phyloP scores from a whole-genome alignment of 1,140 invertebrate genomes.

The Neodiprion fabricii region DNA sequence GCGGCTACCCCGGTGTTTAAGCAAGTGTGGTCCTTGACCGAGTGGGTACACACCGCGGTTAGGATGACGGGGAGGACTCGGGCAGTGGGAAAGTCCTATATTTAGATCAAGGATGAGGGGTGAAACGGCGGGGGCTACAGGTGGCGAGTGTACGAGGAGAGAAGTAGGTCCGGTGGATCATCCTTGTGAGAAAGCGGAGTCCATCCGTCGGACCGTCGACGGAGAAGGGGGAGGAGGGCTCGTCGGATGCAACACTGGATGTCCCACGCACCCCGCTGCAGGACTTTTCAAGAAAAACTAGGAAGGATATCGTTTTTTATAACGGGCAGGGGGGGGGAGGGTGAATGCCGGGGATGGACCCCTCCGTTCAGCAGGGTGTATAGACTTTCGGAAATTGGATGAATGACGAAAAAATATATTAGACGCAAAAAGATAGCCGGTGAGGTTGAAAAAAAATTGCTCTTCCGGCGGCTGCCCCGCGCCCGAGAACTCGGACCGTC shows the following conservation, averaged over 20 bases:
- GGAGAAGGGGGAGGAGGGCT: not conserved
- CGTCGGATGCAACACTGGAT: conserved; percentile 30
- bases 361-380: not conserved
- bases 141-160: conserved; percentile 36
- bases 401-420: no score
- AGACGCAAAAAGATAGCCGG: no score
- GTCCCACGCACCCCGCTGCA: conserved; percentile 23
- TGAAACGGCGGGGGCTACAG: conserved; percentile 34
- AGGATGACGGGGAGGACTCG: conserved; percentile 8
- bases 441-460: not conserved
- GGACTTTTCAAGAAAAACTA: conserved; percentile 32
- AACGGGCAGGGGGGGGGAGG: conserved; percentile 16
- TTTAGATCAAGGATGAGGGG: conserved; percentile 6
- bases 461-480: not conserved
- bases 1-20: not conserved
- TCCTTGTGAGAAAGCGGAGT: conserved; percentile 40
- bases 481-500: not conserved
- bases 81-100: not conserved
- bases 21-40: conserved; percentile 6
- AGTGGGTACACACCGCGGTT: not conserved
- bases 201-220: not conserved
- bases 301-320: conserved; percentile 11
- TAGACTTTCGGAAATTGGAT: not conserved
- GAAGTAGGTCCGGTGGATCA: conserved; percentile 21
- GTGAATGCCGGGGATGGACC: conserved; percentile 10